phyloP scores from a whole-genome alignment of 2,888 invertebrate species.

The Xestia rhomboidea region DNA sequence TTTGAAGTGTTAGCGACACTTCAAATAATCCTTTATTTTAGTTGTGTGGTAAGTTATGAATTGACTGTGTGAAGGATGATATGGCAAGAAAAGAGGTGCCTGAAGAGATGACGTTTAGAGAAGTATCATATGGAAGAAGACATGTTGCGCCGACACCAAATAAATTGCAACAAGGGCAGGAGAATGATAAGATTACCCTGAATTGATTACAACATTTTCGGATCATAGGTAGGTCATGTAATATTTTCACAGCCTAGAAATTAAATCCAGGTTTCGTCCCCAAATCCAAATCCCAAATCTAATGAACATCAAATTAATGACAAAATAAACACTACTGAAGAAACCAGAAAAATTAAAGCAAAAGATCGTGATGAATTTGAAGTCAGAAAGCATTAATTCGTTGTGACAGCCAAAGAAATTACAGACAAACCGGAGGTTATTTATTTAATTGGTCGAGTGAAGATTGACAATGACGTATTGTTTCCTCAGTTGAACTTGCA shows the following conservation, averaged over 20 bases:
- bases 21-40: not conserved
- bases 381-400: slow-evolving; percentile 62
- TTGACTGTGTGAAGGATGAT: too few species aligned
- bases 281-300: slow-evolving; percentile 3
- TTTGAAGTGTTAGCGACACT: slow-evolving; percentile 2
- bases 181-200: not conserved
- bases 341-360: slow-evolving; percentile 54
- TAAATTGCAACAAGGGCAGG: too few species aligned
- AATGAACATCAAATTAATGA: slow-evolving; percentile 27
- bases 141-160: too few species aligned
- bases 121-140: too few species aligned
- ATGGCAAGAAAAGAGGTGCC: too few species aligned
- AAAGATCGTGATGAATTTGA: slow-evolving; percentile 65
- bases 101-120: too few species aligned
- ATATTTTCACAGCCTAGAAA: not conserved
- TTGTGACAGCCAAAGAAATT: slow-evolving; percentile 65
- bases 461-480: slow-evolving; percentile 87
- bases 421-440: slow-evolving; percentile 70
- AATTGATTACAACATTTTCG: not conserved
- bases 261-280: not conserved
- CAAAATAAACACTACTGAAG: slow-evolving; percentile 36
- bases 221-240: not conserved
- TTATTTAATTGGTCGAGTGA: slow-evolving; percentile 82
- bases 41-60: not conserved
- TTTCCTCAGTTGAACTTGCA: slow-evolving; percentile 79